phyloP scores from a whole-genome alignment of 1,140 invertebrate genomes.

The Drosophila rhopaloa region DNA sequence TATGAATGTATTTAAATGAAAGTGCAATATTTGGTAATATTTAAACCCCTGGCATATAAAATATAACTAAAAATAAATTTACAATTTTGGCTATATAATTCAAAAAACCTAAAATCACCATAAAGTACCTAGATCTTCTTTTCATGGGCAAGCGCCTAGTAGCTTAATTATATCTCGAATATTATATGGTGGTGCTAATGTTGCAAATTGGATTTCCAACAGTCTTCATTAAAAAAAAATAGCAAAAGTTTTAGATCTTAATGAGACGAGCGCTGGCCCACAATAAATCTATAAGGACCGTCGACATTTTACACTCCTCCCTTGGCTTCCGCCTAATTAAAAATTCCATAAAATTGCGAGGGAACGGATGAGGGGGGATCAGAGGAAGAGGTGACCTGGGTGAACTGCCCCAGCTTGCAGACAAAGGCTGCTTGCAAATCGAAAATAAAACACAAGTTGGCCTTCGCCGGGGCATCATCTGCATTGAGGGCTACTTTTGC shows the following conservation, averaged over 20 bases:
- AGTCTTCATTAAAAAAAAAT: too few relatives aligned
- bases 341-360: conserved; percentile 66
- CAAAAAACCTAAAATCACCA: too few relatives aligned
- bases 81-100: too few relatives aligned
- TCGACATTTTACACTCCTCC: conserved; percentile 20
- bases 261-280: conserved; percentile 2
- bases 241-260: background rate
- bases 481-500: conserved; percentile 60
- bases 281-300: conserved; percentile 11
- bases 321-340: conserved; percentile 62
- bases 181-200: too few relatives aligned
- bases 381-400: conserved; percentile 5
- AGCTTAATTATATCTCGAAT: too few relatives aligned
- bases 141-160: too few relatives aligned
- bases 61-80: too few relatives aligned
- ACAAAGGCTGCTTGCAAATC: conserved; percentile 46
- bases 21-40: too few relatives aligned
- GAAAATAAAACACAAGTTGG: conserved; percentile 34
- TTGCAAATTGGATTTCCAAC: too few relatives aligned
- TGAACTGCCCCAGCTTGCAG: conserved; percentile 16
- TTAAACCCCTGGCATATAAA: too few relatives aligned
- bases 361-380: background rate
- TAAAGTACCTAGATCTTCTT: too few relatives aligned
- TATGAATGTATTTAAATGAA: too few relatives aligned
- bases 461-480: conserved; percentile 37